phyloP scores from a whole-genome alignment of 2,797 vertebrate species.

The Thunnus albacares region DNA sequence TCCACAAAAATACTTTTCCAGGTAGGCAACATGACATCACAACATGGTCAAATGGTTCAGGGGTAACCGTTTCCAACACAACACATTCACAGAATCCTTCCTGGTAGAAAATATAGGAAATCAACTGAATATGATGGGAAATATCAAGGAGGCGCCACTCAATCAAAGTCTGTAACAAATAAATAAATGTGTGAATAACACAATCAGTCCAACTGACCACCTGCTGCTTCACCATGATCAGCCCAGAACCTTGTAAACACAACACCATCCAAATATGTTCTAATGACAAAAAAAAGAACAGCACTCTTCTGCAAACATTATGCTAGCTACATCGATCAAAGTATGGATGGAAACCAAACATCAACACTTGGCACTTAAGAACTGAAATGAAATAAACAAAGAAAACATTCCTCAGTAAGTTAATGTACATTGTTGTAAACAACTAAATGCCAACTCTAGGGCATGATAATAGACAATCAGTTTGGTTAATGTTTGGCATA shows the following conservation, averaged over 20 bases:
- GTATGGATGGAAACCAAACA: constrained; percentile 73
- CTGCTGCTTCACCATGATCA: constrained; percentile 54
- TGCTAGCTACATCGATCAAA: constrained; percentile 75
- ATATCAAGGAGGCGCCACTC: constrained; percentile 69
- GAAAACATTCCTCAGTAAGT: constrained; percentile 81
- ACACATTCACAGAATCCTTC: constrained; percentile 76
- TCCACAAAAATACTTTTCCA: constrained; percentile 80
- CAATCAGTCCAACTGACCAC: constrained; percentile 61
- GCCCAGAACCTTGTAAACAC: constrained; percentile 76
- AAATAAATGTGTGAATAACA: constrained; percentile 70
- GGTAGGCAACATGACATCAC: constrained; percentile 76
- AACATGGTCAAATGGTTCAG: constrained; percentile 72
- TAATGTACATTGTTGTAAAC: constrained; percentile 83
- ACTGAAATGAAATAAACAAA: constrained; percentile 70
- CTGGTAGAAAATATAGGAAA: constrained; percentile 62
- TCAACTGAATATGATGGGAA: constrained; percentile 68
- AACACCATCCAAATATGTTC: constrained; percentile 68
- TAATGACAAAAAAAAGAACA: constrained; percentile 68
- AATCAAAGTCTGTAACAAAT: constrained; percentile 62
- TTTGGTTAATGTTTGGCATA: constrained; percentile 71
- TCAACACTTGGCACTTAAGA: constrained; percentile 83
- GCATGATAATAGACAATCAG: constrained; percentile 72
- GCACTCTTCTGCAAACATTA: constrained; percentile 70
- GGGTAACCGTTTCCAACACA: constrained; percentile 67
- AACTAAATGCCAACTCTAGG: constrained; percentile 68